A percentile compares a stretch with the other conserved stretches of the same genome.
These are phyloP conservation scores for Phenganax marumi DNA, from an alignment of 92 coral and sea anemone genomes.

Conservation along the genomic window DNA sequence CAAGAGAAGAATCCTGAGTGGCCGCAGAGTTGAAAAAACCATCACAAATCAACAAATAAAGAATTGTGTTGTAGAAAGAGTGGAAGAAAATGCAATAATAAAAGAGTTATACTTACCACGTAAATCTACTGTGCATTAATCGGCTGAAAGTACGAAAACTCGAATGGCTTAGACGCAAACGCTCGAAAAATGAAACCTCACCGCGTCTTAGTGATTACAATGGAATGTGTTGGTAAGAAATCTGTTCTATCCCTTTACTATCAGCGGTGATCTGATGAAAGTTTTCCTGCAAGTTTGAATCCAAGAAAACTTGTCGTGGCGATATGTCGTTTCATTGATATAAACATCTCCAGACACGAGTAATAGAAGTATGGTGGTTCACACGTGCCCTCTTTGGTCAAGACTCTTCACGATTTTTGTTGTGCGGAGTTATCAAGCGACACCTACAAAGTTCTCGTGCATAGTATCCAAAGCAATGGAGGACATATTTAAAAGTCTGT, in stretches of 20 bases:
- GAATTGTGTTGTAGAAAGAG: too few species aligned
- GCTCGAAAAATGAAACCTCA: background rate
- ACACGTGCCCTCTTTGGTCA: background rate
- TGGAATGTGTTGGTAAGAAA: background rate
- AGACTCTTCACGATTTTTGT: background rate
- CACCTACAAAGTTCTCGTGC: background rate
- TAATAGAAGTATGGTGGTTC: background rate
- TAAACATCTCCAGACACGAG: background rate
- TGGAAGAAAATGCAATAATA: background rate
- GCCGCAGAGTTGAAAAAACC: too few species aligned
- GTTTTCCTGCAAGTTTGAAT: conserved; percentile 17
- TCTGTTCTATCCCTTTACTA: background rate
- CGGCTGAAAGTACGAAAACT: background rate
- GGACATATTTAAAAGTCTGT: background rate
- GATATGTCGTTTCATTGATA: conserved; percentile 8
- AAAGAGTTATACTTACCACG: background rate
- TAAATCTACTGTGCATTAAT: background rate
- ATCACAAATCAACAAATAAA: too few species aligned
- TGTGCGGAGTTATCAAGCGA: background rate
- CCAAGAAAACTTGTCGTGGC: background rate
- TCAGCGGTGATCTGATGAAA: background rate
- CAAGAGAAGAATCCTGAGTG: too few species aligned
- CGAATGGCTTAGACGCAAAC: background rate
- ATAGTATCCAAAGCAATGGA: background rate
- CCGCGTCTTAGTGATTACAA: background rate